Conservation (phyloP, 2,888 invertebrate genomes). For the Neria commutata region DNA sequence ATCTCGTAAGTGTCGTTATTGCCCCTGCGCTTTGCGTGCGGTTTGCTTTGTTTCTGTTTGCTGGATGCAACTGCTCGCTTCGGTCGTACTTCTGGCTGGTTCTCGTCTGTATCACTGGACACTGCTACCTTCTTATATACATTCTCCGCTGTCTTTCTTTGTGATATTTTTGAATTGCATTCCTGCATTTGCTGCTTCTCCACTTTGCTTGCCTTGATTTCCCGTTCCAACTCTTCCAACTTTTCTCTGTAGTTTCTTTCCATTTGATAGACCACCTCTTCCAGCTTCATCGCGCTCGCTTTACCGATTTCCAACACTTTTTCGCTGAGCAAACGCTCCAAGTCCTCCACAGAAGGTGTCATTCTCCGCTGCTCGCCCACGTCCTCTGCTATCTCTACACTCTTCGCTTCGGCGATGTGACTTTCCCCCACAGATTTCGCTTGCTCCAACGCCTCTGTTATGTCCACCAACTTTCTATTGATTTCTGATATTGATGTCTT, state of each 20-base stretch:
- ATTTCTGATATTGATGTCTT: constrained; percentile 45
- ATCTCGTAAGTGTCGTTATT: constrained; percentile 10
- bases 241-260: constrained; percentile 50
- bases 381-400: background rate
- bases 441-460: constrained; percentile 38
- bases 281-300: constrained; percentile 43
- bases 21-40: background rate
- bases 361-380: constrained; percentile 25
- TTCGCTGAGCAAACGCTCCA: constrained; percentile 46
- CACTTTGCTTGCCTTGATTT: constrained; percentile 36
- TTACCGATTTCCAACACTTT: constrained; percentile 51
- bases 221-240: constrained; percentile 42
- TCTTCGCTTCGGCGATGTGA: constrained; percentile 6
- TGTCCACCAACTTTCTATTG: constrained; percentile 43
- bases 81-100: constrained; percentile 31
- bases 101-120: constrained; percentile 37
- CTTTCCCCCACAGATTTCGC: constrained; percentile 12
- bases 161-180: constrained; percentile 37
- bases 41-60: background rate
- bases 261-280: constrained; percentile 45
- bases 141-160: constrained; percentile 26
- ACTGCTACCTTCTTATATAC: constrained; percentile 20
- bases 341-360: constrained; percentile 42
- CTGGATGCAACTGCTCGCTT: background rate
- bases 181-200: background rate